phyloP scores from a whole-genome alignment of 2,797 vertebrate genomes.

The Notamacropus eugenii region DNA sequence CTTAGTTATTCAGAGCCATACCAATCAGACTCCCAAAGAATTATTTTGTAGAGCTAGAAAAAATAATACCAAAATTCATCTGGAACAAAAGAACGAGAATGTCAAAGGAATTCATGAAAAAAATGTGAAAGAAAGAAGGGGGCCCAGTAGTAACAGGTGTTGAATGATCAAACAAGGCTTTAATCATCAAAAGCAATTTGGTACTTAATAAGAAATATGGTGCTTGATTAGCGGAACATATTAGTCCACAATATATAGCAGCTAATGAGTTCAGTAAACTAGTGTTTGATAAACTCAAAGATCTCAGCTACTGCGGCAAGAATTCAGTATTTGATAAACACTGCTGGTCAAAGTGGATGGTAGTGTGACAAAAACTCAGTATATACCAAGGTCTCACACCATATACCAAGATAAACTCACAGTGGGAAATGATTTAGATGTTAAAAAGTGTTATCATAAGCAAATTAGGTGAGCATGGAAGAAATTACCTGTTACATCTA shows the following conservation, averaged over 20 bases:
- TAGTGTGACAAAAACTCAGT: not conserved
- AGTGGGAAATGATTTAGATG: not conserved
- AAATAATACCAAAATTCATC: not conserved
- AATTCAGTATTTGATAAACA: not conserved
- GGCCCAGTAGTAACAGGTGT: not conserved
- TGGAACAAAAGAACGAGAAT: not conserved
- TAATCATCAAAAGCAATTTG: not conserved
- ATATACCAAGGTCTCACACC: not conserved
- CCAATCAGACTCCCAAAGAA: not conserved
- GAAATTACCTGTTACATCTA: not conserved
- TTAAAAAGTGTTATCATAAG: not conserved
- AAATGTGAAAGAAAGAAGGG: not conserved
- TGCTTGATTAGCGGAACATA: not conserved
- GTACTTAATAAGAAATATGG: not conserved
- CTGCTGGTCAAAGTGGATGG: not conserved
- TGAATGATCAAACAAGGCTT: not conserved
- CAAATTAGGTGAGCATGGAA: not conserved
- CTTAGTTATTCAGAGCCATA: not conserved
- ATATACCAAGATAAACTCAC: not conserved
- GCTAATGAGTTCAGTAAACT: not conserved
- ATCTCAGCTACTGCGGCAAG: not conserved
- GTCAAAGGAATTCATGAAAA: not conserved
- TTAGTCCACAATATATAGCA: not conserved
- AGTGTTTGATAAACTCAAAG: not conserved
- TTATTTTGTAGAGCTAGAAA: not conserved